Percentiles rank a stretch among this genome's conserved stretches.
phyloP scores from a whole-genome alignment of 2,113 vertebrate species.

The Ochotona curzoniae region DNA sequence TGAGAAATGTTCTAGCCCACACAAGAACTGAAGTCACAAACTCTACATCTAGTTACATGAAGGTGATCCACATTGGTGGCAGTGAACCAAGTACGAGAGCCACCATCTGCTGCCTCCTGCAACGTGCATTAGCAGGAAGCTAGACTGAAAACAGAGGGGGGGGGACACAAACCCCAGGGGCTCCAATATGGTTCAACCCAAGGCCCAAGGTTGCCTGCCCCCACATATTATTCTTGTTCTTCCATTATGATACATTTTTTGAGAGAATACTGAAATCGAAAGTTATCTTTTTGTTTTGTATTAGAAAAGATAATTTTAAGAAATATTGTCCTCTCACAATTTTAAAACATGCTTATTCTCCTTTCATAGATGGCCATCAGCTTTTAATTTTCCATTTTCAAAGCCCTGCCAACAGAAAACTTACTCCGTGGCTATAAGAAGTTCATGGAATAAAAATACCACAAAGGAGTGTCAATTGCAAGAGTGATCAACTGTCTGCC shows the following conservation, averaged over 20 bases:
- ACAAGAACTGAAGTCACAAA: neutral
- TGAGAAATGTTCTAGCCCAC: neutral
- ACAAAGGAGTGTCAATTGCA: neutral
- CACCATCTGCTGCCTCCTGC: too few species aligned
- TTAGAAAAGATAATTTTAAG: neutral
- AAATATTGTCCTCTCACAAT: neutral
- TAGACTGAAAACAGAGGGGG: too few species aligned
- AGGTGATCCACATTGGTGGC: neutral
- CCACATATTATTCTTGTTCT: neutral
- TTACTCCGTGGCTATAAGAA: neutral
- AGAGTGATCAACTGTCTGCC: slow-evolving; percentile 18
- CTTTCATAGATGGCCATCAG: neutral
- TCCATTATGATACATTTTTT: slow-evolving; percentile 6
- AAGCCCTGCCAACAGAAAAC: neutral
- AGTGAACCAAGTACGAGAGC: too few species aligned
- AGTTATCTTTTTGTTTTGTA: neutral
- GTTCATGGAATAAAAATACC: neutral
- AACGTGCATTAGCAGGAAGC: too few species aligned
- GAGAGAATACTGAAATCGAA: neutral
- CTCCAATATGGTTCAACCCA: too few species aligned
- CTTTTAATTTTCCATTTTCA: slow-evolving; percentile 43
- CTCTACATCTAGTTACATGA: neutral
- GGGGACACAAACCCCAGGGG: too few species aligned
- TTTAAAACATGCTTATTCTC: slow-evolving; percentile 26
- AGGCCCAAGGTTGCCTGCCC: too few species aligned